Evolutionary conservation across 2,113 vertebrate species (phyloP).

Genomic region (Hemichromis elongatus): DNA sequence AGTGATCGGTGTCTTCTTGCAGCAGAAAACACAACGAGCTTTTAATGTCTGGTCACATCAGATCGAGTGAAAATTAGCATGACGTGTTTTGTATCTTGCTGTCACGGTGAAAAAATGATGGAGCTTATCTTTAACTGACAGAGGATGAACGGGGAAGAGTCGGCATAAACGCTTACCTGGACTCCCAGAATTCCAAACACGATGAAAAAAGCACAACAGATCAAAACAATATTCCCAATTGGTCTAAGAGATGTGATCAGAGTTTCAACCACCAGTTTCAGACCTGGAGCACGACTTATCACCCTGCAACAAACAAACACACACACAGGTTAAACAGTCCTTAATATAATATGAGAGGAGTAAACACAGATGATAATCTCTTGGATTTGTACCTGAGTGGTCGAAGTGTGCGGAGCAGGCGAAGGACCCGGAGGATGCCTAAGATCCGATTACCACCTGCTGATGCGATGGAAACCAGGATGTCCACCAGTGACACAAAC

Average conservation of each 20-base stretch:
- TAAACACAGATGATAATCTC: background rate
- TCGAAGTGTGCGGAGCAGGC: slow-evolving; percentile 89
- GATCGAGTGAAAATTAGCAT: background rate
- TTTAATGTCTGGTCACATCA: background rate
- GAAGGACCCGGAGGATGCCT: slow-evolving; percentile 88
- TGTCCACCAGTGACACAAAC: slow-evolving; percentile 93
- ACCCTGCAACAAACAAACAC: slow-evolving; percentile 74
- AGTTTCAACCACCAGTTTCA: slow-evolving; percentile 98
- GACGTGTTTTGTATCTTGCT: background rate
- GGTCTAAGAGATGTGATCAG: slow-evolving; percentile 94
- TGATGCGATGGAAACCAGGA: slow-evolving; percentile 90
- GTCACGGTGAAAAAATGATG: background rate
- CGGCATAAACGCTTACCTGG: slow-evolving; percentile 77
- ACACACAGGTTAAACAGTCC: background rate
- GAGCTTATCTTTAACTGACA: background rate
- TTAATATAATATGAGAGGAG: background rate
- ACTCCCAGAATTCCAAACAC: slow-evolving; percentile 96
- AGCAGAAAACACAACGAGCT: slow-evolving; percentile 1
- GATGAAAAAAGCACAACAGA: slow-evolving; percentile 98
- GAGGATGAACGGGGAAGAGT: background rate
- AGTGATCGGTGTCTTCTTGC: slow-evolving; percentile 1
- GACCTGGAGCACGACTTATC: slow-evolving; percentile 93
- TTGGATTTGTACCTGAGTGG: slow-evolving; percentile 80
- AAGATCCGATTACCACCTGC: slow-evolving; percentile 90
- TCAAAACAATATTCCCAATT: slow-evolving; percentile 97